These are phyloP conservation scores for Ceratosolen fusciceps DNA, from an alignment of 1,140 invertebrate genomes.

Conservation along the genomic window DNA sequence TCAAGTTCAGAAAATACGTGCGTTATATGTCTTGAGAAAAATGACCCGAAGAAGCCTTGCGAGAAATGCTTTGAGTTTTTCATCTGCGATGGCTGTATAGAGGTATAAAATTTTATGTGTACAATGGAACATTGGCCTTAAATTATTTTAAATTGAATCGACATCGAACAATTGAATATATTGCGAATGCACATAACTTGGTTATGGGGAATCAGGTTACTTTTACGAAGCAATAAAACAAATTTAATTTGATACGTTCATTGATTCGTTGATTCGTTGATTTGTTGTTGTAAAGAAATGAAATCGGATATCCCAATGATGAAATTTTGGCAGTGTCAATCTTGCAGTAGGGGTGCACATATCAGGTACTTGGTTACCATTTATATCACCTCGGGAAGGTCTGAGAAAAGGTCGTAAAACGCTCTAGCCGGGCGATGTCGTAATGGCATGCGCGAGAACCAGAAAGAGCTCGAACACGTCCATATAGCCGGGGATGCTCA, in stretches of 20 bases:
- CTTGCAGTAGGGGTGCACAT: constrained; percentile 68
- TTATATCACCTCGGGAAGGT: constrained; percentile 68
- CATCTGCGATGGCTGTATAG: constrained; percentile 76
- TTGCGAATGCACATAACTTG: too few relatives aligned
- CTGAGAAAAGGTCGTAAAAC: constrained; percentile 68
- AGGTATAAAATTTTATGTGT: constrained; percentile 71
- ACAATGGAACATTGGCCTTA: too few relatives aligned
- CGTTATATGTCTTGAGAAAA: constrained; percentile 77
- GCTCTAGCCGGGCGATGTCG: constrained; percentile 66
- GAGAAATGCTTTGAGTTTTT: constrained; percentile 73
- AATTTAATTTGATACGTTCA: background rate
- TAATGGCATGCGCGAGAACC: constrained; percentile 67
- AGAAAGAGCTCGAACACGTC: constrained; percentile 67
- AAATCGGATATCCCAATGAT: constrained; percentile 64
- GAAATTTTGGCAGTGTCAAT: constrained; percentile 70
- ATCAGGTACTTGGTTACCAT: constrained; percentile 57
- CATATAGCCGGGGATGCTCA: constrained; percentile 60
- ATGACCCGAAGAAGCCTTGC: constrained; percentile 73
- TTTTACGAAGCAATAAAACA: background rate
- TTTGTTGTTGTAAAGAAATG: constrained; percentile 23
- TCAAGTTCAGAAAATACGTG: constrained; percentile 62
- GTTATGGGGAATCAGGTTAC: too few relatives aligned
- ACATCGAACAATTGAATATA: too few relatives aligned
- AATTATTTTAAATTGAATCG: too few relatives aligned
- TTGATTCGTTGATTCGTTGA: too few relatives aligned